Evolutionary conservation across 2,797 vertebrate species (phyloP), one percentile per base, ranked within the genome.

Genomic region (Aulostomus chinensis): DNA sequence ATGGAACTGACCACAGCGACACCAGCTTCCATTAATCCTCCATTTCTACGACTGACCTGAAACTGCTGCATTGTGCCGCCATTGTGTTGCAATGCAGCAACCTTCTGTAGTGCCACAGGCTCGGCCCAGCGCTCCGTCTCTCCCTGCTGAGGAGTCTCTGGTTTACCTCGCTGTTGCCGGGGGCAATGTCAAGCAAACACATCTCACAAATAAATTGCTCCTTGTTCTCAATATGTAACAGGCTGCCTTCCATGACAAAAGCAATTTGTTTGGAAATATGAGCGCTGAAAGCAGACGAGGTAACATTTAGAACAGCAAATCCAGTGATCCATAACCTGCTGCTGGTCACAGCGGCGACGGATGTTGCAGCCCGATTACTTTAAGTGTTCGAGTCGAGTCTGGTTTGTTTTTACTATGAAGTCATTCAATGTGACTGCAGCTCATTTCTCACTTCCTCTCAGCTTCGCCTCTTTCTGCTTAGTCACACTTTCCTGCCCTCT

Each of bases 241-340:
- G 20, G 49, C 67, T 21, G 48, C 53, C 52, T 37, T 62, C 36
- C 63, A 42, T 58, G 64, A 73, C 73, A 70, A 46, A 69, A 71
- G 60, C 58, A 29, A 80, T 84, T 75, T 70, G 60, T 70, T 73
- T 73, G 52, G 73, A 55, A 62, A 75, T 35, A 38, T 58, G 36
- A 54, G 30, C 17, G 1, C n/a, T 13, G 60, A 35, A 54, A 42
- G 14, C 20, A 24, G 14, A 16, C 20, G 0, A 21, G 26, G 33
- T 59, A 39, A 56, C 59, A 35, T 70, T 65, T 25, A 36, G 42
- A 76, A 46, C 22, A 24, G 38, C 24, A 5, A 35, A 49, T 50
- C 35, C 29, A 52, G 31, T 63, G 73, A 73, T 74, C 41, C 50
- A 48, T 53, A 45, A 38, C 42, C 11, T 2, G 4, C 22, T 1